A percentile compares a stretch with the other conserved stretches of the same genome.
Conservation (phyloP, 1,140 invertebrate species). For the Pinna nobilis region DNA sequence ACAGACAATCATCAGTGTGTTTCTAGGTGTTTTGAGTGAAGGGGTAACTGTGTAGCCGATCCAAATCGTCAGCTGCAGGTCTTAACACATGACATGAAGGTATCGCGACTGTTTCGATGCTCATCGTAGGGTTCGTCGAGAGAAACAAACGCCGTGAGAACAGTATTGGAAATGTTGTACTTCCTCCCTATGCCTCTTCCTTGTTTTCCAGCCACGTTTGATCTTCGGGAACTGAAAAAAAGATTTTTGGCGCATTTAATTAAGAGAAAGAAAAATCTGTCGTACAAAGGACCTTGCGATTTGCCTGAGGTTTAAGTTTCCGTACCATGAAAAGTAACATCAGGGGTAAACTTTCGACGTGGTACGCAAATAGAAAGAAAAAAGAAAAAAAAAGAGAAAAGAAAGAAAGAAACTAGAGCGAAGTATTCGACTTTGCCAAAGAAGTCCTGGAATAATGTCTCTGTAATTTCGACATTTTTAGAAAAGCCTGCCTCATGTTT, state of each 20-base stretch:
- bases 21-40: not conserved
- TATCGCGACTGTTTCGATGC: conserved; percentile 13
- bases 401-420: conserved; percentile 11
- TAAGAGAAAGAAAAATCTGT: conserved; percentile 27
- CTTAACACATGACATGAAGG: conserved; percentile 19
- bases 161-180: conserved; percentile 17
- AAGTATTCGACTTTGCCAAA: conserved; percentile 27
- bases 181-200: conserved; percentile 41
- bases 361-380: too few species aligned
- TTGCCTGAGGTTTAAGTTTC: conserved; percentile 6
- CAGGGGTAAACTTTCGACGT: conserved; percentile 22
- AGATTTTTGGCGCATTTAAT: conserved; percentile 43
- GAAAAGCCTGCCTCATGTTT: conserved; percentile 33
- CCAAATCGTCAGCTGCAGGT: not conserved
- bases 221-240: conserved; percentile 33
- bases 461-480: conserved; percentile 40
- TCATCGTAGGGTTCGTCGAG: not conserved
- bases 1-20: conserved; percentile 8
- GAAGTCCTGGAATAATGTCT: conserved; percentile 38
- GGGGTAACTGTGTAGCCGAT: not conserved
- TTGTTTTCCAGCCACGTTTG: conserved; percentile 33
- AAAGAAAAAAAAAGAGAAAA: too few species aligned
- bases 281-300: conserved; percentile 24
- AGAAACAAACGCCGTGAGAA: not conserved
- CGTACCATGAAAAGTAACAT: conserved; percentile 12